These are phyloP conservation scores for Talpa occidentalis DNA, from an alignment of 2,113 vertebrate genomes.

Conservation along the genomic window DNA sequence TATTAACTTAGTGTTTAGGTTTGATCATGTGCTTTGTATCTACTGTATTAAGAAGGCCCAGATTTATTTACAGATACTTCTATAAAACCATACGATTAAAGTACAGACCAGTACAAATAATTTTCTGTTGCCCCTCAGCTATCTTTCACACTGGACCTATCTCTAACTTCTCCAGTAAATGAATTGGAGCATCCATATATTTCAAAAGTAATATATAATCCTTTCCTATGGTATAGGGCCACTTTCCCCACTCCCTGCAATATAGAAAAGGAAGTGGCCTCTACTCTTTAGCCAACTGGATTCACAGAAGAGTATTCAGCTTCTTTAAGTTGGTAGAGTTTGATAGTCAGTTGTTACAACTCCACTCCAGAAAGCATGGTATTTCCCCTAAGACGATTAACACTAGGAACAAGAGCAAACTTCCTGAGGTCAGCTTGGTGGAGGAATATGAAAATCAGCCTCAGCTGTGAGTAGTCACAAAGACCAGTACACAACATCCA, in stretches of 20 bases:
- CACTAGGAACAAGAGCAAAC: not conserved
- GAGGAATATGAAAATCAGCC: not conserved
- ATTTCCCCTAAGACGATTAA: not conserved
- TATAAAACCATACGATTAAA: conserved; percentile 18
- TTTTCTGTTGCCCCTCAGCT: not conserved
- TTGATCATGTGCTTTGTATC: conserved; percentile 8
- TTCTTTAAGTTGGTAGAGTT: conserved; percentile 36
- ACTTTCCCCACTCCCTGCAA: conserved; percentile 44
- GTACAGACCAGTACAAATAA: not conserved
- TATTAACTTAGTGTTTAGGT: not conserved
- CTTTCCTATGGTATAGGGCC: conserved; percentile 57
- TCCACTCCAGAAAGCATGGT: not conserved
- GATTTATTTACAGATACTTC: conserved; percentile 25
- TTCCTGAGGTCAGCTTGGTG: not conserved
- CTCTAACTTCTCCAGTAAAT: not conserved
- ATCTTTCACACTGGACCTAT: not conserved
- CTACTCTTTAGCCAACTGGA: conserved; percentile 63
- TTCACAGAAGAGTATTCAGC: conserved; percentile 18
- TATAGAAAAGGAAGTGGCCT: conserved; percentile 50
- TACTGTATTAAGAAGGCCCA: not conserved
- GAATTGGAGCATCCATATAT: not conserved
- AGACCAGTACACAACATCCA: not conserved
- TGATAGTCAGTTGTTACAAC: not conserved
- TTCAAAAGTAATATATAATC: conserved; percentile 43
- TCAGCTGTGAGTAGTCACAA: not conserved